These are phyloP conservation scores for Onychomys torridus DNA, from an alignment of 2,797 vertebrate species.

Conservation along the genomic window DNA sequence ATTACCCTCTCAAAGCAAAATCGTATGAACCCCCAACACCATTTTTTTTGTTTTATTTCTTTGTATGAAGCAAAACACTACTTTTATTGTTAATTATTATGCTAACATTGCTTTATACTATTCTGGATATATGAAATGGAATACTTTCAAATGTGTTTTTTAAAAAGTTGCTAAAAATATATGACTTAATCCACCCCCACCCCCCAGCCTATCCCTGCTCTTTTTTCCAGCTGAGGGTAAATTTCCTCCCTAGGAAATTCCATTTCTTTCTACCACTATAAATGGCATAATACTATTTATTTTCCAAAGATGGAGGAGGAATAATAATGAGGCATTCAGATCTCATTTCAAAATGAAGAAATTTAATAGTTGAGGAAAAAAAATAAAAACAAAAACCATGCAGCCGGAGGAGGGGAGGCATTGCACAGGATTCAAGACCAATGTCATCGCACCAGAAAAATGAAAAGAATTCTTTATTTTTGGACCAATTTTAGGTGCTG, in stretches of 20 bases:
- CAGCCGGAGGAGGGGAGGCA: neutral
- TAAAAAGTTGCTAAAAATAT: constrained; percentile 81
- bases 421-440: constrained; percentile 12
- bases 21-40: constrained; percentile 79
- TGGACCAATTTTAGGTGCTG: constrained; percentile 72
- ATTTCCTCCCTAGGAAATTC: constrained; percentile 71
- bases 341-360: constrained; percentile 60
- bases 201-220: no score
- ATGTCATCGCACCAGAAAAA: constrained; percentile 75
- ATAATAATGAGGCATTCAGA: constrained; percentile 62
- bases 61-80: constrained; percentile 85
- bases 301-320: constrained; percentile 58
- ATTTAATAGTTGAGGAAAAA: constrained; percentile 69
- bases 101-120: constrained; percentile 85
- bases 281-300: constrained; percentile 72
- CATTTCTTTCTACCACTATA: constrained; percentile 68
- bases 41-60: constrained; percentile 86
- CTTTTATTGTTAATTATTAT: constrained; percentile 88
- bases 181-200: neutral
- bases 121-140: constrained; percentile 84
- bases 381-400: constrained; percentile 37
- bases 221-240: constrained; percentile 58
- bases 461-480: constrained; percentile 75
- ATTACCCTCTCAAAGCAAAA: constrained; percentile 85
- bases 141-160: constrained; percentile 73